Evolutionary conservation across 2,113 vertebrate genomes (phyloP).

Genomic region (Ondatra zibethicus): DNA sequence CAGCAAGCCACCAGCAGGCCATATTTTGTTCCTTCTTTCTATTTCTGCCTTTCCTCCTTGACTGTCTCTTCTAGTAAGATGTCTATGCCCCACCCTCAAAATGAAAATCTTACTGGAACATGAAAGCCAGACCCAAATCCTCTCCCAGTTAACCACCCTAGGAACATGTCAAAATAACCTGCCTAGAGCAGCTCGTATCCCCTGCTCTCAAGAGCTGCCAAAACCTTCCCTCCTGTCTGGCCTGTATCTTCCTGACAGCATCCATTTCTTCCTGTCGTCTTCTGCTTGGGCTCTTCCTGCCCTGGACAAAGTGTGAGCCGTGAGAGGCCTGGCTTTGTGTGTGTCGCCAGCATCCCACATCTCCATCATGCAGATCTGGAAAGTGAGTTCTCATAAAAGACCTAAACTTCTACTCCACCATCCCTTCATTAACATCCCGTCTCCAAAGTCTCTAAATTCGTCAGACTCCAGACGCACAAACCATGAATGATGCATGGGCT

Average conservation of each 20-base stretch:
- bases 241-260: background rate
- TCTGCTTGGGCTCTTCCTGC: background rate
- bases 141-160: background rate
- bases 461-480: slow-evolving; percentile 22
- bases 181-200: background rate
- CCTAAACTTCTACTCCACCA: background rate
- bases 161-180: slow-evolving; percentile 59
- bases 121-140: background rate
- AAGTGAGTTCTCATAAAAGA: slow-evolving; percentile 7
- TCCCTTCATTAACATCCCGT: slow-evolving; percentile 54
- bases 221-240: background rate
- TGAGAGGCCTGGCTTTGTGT: background rate
- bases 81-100: background rate
- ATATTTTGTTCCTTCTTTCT: background rate
- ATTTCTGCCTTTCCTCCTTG: background rate
- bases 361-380: background rate
- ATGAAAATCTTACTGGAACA: background rate
- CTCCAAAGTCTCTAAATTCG: background rate
- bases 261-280: background rate
- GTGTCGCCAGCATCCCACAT: background rate
- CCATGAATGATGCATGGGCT: slow-evolving; percentile 32
- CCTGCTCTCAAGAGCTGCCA: background rate
- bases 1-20: background rate
- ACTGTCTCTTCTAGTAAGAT: slow-evolving; percentile 1
- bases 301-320: background rate